These are phyloP conservation scores for Sitobion miscanthi DNA, from an alignment of 1,140 invertebrate genomes.

Conservation along the genomic window DNA sequence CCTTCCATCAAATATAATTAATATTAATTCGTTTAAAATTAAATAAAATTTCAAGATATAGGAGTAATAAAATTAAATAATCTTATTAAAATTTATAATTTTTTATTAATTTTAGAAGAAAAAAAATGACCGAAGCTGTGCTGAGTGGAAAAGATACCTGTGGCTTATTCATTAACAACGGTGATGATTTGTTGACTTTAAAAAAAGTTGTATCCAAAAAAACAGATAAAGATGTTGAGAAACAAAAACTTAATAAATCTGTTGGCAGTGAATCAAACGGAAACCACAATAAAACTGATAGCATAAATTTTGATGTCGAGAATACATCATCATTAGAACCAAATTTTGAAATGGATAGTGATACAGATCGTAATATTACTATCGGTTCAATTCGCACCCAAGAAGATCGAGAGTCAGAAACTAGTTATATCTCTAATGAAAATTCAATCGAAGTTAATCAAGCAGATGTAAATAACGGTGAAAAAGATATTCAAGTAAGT, in stretches of 20 bases:
- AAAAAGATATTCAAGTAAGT: conserved; percentile 36
- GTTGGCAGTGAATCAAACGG: conserved; percentile 41
- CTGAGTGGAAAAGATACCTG: conserved; percentile 45
- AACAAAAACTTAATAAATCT: conserved; percentile 36
- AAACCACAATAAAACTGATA: conserved; percentile 54
- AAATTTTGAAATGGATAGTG: conserved; percentile 54
- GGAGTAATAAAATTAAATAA: too few relatives aligned
- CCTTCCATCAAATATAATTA: too few relatives aligned
- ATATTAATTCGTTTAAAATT: background rate
- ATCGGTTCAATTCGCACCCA: conserved; percentile 51
- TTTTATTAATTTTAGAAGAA: conserved; percentile 30
- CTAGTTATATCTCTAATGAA: conserved; percentile 46
- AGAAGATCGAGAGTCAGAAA: conserved; percentile 53
- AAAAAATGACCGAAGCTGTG: conserved; percentile 42
- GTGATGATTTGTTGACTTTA: conserved; percentile 52
- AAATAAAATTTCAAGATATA: too few relatives aligned
- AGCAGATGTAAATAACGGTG: conserved; percentile 21
- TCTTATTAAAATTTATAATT: background rate
- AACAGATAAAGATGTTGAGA: conserved; percentile 40
- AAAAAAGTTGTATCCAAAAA: conserved; percentile 55
- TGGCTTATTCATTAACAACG: conserved; percentile 49
- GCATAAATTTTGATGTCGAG: conserved; percentile 48
- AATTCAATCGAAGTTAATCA: conserved; percentile 20
- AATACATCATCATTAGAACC: conserved; percentile 53
- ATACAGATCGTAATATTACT: conserved; percentile 52